A percentile compares a stretch with the other conserved stretches of the same genome.
Evolutionary conservation across 2,797 vertebrate genomes (phyloP).

Genomic region (Adrianichthys oophorus): DNA sequence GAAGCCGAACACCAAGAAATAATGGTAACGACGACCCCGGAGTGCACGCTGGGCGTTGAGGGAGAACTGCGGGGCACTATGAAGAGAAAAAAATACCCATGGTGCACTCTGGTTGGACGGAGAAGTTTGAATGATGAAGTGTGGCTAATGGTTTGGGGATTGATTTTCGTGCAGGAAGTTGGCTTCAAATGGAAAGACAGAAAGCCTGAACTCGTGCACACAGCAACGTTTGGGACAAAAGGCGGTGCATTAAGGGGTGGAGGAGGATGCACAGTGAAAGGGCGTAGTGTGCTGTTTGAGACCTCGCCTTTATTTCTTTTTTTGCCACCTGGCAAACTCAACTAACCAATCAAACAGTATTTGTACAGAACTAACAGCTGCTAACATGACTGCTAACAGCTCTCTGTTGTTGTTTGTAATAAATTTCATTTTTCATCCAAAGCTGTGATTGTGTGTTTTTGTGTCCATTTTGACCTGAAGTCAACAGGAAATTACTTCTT

Average conservation of each 20-base stretch:
- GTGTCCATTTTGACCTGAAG: too few species aligned
- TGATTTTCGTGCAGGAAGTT: too few species aligned
- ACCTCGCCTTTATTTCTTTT: conserved; percentile 31
- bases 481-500: too few species aligned
- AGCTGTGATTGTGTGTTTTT: not conserved
- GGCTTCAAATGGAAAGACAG: not conserved
- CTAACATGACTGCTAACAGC: conserved; percentile 75
- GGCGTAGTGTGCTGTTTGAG: conserved; percentile 60
- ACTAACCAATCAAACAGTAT: conserved; percentile 62
- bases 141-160: not conserved
- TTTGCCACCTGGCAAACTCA: conserved; percentile 43
- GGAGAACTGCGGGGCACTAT: not conserved
- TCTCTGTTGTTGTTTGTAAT: conserved; percentile 83
- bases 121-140: not conserved
- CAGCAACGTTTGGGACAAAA: not conserved
- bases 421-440: conserved; percentile 84
- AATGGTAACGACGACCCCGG: conserved; percentile 24
- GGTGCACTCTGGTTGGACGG: conserved; percentile 21
- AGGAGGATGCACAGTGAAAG: conserved; percentile 28
- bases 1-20: not conserved
- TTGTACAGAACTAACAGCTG: conserved; percentile 75
- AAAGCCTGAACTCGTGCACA: conserved; percentile 7
- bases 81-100: not conserved
- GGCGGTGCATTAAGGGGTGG: conserved; percentile 9
- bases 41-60: conserved; percentile 27